Evolutionary conservation across 2,797 vertebrate genomes (phyloP).

Genomic region (Enteromius unitaeniatus): DNA sequence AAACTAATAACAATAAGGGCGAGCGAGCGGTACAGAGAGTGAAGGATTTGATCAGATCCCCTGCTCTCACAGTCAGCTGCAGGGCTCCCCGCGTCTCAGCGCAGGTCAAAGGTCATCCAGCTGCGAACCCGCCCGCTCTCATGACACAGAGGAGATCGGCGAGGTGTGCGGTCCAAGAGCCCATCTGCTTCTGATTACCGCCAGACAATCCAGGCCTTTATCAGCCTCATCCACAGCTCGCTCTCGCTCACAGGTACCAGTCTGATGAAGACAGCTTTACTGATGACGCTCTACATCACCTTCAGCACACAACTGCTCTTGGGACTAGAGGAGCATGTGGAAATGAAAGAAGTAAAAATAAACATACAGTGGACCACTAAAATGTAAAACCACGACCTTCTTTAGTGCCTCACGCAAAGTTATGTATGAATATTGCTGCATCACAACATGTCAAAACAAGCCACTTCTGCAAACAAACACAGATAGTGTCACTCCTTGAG

Average conservation of each 20-base stretch:
- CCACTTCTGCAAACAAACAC: neutral
- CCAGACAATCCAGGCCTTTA: conserved; percentile 80
- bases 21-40: conserved; percentile 60
- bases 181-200: conserved; percentile 83
- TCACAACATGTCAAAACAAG: neutral
- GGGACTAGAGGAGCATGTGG: neutral
- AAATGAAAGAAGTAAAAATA: neutral
- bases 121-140: conserved; percentile 75
- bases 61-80: conserved; percentile 74
- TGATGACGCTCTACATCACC: conserved; percentile 21
- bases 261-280: conserved; percentile 65
- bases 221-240: conserved; percentile 70
- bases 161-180: conserved; percentile 76
- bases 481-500: neutral
- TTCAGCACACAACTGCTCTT: neutral
- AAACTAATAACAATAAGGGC: neutral
- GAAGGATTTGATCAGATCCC: conserved; percentile 67
- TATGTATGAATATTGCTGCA: neutral
- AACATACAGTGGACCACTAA: neutral
- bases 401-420: neutral
- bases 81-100: conserved; percentile 78
- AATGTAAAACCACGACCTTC: neutral
- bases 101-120: conserved; percentile 80
- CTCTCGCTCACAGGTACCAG: conserved; percentile 69
- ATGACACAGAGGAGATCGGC: conserved; percentile 73